Conservation (phyloP, 2,797 vertebrate species). For the Enteromius mattozi region DNA sequence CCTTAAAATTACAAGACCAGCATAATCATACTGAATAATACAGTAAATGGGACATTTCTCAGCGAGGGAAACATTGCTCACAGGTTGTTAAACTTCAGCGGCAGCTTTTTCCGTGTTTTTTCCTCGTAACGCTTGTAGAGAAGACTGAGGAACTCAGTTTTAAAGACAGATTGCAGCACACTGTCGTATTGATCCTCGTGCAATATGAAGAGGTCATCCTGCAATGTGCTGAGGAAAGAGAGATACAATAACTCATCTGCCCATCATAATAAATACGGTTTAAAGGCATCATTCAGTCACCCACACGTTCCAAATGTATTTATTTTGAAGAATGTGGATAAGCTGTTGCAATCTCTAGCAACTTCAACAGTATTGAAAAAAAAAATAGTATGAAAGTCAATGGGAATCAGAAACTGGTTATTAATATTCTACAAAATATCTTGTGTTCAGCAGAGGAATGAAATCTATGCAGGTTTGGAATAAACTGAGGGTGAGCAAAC, state of each 20-base stretch:
- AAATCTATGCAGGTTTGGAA: background rate
- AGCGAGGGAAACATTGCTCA: conserved; percentile 56
- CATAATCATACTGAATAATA: background rate
- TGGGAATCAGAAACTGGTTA: background rate
- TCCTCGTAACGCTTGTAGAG: conserved; percentile 83
- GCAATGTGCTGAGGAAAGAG: conserved; percentile 73
- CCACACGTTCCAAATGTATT: no score
- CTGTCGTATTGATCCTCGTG: conserved; percentile 86
- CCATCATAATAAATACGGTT: background rate
- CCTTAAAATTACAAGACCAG: background rate
- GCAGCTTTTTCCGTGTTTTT: conserved; percentile 74
- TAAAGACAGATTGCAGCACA: conserved; percentile 82
- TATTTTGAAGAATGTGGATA: background rate
- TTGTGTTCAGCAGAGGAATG: background rate
- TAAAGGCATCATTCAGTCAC: background rate
- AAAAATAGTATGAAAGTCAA: background rate
- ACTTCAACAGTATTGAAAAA: background rate
- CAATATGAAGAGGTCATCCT: conserved; percentile 85
- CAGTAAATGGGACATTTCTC: background rate
- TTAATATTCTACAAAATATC: no score
- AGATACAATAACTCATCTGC: background rate
- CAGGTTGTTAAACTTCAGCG: conserved; percentile 85
- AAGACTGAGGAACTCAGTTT: conserved; percentile 85
- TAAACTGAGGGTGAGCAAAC: background rate
- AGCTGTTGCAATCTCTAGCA: no score